Conservation (phyloP, 2,888 invertebrate species). For the Imbricaverruca yamaguchii region DNA sequence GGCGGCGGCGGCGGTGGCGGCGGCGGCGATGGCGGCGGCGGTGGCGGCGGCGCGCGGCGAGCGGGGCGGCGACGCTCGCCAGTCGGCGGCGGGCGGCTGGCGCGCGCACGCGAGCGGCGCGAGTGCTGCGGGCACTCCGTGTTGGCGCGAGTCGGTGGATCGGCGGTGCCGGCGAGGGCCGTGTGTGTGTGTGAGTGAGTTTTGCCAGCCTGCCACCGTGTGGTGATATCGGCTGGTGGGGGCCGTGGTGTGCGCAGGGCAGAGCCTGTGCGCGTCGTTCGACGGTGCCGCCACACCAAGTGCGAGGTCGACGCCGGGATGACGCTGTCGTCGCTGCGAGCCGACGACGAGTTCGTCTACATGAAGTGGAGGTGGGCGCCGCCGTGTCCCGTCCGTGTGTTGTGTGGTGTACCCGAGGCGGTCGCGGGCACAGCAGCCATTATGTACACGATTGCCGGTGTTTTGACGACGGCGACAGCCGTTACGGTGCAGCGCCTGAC, state of each 20-base stretch:
- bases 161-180: not conserved
- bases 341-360: slow-evolving; percentile 18
- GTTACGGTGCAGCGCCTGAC: no score
- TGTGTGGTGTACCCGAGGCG: no score
- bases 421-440: no score
- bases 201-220: no score
- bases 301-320: not conserved
- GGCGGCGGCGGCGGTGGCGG: no score
- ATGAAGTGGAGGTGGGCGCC: slow-evolving; percentile 7
- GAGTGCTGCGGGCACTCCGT: not conserved
- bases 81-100: not conserved
- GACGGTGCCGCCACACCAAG: not conserved
- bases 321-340: slow-evolving; percentile 1
- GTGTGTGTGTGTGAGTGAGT: no score
- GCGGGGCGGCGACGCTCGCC: not conserved
- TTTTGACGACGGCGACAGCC: no score
- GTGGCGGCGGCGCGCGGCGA: not conserved
- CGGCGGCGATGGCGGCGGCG: no score
- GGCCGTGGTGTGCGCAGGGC: not conserved
- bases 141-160: not conserved
- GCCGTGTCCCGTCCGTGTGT: no score
- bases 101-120: not conserved
- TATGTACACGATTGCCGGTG: no score
- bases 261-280: no score
- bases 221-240: not conserved